phyloP scores from a whole-genome alignment of 2,797 vertebrate genomes.

The Petrocephalus sullivani region DNA sequence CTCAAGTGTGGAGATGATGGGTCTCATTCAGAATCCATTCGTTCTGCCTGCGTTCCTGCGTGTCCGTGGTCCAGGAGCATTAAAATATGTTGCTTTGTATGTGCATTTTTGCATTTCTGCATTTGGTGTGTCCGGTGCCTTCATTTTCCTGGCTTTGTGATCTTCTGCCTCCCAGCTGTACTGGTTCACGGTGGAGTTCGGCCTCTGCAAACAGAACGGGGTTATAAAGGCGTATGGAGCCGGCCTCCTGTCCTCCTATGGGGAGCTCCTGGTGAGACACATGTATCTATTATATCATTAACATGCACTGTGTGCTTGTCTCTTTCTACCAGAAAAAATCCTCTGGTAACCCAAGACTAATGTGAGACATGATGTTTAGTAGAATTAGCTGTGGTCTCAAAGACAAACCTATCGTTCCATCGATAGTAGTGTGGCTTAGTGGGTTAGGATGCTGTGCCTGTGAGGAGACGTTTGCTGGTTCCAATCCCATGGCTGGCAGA shows the following conservation, averaged over 20 bases:
- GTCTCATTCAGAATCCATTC: background rate
- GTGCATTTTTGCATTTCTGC: background rate
- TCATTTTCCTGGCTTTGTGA: background rate
- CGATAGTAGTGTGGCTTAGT: background rate
- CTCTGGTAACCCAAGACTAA: background rate
- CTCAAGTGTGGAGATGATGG: background rate
- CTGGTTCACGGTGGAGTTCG: slow-evolving; percentile 79
- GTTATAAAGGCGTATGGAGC: slow-evolving; percentile 70
- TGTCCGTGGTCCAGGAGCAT: background rate
- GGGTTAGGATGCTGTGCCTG: background rate
- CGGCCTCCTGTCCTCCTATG: slow-evolving; percentile 72
- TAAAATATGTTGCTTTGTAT: background rate
- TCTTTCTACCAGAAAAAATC: background rate
- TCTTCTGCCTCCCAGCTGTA: slow-evolving; percentile 56
- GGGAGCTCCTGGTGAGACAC: slow-evolving; percentile 65
- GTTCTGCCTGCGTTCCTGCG: background rate
- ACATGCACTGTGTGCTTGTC: background rate
- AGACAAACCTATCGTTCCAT: background rate
- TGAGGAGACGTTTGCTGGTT: background rate
- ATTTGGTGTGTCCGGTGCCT: background rate
- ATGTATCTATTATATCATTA: background rate
- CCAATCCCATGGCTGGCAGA: background rate
- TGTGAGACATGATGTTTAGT: background rate
- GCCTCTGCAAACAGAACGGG: slow-evolving; percentile 74
- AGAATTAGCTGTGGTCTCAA: background rate